A percentile compares a stretch with the other conserved stretches of the same genome.
Evolutionary conservation across 2,888 invertebrate genomes (phyloP).

Genomic region (Trachelus troglodyta): DNA sequence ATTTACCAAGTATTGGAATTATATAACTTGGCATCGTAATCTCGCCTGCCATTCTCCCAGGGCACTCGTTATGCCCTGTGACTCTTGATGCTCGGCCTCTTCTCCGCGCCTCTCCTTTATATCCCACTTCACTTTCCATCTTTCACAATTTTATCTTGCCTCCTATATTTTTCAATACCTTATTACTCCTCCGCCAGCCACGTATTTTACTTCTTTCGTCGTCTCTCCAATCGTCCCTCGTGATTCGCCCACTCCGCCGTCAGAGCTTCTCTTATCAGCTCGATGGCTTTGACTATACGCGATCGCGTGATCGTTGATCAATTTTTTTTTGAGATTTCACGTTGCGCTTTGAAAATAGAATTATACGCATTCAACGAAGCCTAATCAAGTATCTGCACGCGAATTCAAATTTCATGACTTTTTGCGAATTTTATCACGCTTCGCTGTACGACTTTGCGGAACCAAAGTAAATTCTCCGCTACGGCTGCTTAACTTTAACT

Average conservation of each 20-base stretch:
- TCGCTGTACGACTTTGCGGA: neutral
- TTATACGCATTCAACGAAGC: neutral
- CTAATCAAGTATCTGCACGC: neutral
- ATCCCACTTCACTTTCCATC: too few relatives aligned
- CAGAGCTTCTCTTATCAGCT: too few relatives aligned
- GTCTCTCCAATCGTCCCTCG: too few relatives aligned
- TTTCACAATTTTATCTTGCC: too few relatives aligned
- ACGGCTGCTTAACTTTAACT: neutral
- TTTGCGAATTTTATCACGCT: neutral
- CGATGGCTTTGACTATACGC: too few relatives aligned
- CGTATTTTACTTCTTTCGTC: too few relatives aligned
- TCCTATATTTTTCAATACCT: too few relatives aligned
- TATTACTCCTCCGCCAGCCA: too few relatives aligned
- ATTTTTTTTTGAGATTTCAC: neutral
- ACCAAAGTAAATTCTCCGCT: constrained; percentile 28
- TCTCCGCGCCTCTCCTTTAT: neutral
- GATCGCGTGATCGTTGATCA: neutral
- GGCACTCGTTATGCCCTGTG: constrained; percentile 26
- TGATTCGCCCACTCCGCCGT: too few relatives aligned
- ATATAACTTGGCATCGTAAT: constrained; percentile 21
- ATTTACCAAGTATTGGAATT: constrained; percentile 21
- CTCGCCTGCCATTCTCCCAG: constrained; percentile 15
- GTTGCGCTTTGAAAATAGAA: neutral
- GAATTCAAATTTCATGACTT: neutral
- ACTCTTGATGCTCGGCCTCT: constrained; percentile 33